These are phyloP conservation scores for Tinea semifulvella DNA, from an alignment of 2,888 invertebrate species.

Conservation along the genomic window DNA sequence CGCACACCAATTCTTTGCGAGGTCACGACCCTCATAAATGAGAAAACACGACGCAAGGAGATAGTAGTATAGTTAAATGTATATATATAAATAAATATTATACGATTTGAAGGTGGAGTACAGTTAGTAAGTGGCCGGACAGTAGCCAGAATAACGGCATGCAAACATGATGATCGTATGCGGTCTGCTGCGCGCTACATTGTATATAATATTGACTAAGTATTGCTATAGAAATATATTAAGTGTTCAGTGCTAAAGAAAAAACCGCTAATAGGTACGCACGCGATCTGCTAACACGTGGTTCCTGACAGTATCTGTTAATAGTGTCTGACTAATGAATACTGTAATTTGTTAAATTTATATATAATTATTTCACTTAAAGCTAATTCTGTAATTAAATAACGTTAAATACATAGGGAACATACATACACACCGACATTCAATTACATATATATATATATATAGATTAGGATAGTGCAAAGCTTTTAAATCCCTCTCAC, in stretches of 20 bases:
- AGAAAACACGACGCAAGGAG: no score
- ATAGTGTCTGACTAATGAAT: not conserved
- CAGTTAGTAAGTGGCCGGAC: not conserved
- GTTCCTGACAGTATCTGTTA: not conserved
- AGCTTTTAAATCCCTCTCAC: no score
- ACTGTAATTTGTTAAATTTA: constrained; percentile 3
- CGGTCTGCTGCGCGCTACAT: constrained; percentile 14
- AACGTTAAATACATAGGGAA: no score
- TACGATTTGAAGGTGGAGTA: no score
- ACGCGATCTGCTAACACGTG: constrained; percentile 2
- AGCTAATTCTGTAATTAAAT: no score
- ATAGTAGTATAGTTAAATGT: no score
- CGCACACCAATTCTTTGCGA: no score
- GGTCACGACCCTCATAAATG: no score
- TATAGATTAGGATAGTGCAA: no score
- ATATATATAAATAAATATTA: no score
- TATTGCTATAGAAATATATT: constrained; percentile 8
- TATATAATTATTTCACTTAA: not conserved
- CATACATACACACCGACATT: no score
- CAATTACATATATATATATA: no score
- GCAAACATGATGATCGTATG: constrained; percentile 2
- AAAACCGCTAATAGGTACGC: constrained; percentile 1
- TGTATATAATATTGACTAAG: constrained; percentile 12
- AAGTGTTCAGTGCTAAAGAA: not conserved
- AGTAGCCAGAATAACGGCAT: constrained; percentile 2